These are phyloP conservation scores for Belgica antarctica DNA, from an alignment of 2,888 invertebrate genomes.

Conservation along the genomic window DNA sequence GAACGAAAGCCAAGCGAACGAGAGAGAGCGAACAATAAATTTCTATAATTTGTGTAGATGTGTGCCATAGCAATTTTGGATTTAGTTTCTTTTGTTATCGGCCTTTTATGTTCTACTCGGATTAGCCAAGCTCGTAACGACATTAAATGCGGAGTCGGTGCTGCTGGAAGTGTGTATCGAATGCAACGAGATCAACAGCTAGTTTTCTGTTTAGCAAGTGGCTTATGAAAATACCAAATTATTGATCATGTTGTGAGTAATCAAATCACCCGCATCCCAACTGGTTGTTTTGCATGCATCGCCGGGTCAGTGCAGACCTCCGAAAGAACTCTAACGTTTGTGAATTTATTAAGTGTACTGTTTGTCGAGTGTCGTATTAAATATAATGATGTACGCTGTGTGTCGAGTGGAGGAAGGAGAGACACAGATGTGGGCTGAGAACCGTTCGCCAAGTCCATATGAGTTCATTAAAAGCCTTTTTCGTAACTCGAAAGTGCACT, in stretches of 20 bases:
- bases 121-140: conserved; percentile 7
- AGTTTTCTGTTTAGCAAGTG: not conserved
- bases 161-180: not conserved
- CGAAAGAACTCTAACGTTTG: too few relatives aligned
- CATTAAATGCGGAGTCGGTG: not conserved
- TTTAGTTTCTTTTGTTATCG: conserved; percentile 25
- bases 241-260: too few relatives aligned
- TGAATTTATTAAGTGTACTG: not conserved
- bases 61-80: conserved; percentile 38
- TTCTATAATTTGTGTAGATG: conserved; percentile 41
- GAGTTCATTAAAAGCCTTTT: conserved; percentile 7
- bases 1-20: not conserved
- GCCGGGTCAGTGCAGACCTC: too few relatives aligned
- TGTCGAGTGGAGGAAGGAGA: not conserved
- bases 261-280: too few relatives aligned
- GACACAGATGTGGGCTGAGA: conserved; percentile 1
- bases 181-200: not conserved
- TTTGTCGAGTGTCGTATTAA: conserved; percentile 26
- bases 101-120: not conserved
- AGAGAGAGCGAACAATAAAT: conserved; percentile 36
- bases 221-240: too few relatives aligned
- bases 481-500: not conserved
- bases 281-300: too few relatives aligned
- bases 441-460: not conserved
- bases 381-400: conserved; percentile 11